Evolutionary conservation across 2,797 vertebrate genomes (phyloP), one percentile per base, ranked within the genome.

Genomic region (Cryptoprocta ferox): DNA sequence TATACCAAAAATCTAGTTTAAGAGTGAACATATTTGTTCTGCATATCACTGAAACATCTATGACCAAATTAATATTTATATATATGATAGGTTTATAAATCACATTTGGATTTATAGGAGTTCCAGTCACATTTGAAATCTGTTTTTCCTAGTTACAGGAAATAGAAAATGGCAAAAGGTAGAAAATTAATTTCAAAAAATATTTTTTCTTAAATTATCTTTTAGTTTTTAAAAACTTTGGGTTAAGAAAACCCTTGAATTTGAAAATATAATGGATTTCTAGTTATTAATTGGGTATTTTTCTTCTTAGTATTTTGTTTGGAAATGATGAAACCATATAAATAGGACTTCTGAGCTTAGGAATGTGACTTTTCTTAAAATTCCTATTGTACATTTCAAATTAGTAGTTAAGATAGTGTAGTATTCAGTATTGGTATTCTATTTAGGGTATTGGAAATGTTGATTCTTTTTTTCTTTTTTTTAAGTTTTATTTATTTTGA

Each of bases 11-110:
- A 50, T 45, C 10, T 56, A 90, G 28, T 39, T 94, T 61, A 78
- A 93, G 93, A 78, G 21, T n/a, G 7, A 93, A 2, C 11, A n/a
- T 65, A 71, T 95, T 78, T 97, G 4, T 94, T 86, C 50, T 83
- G 42, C 11, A n/a, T 45, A 24, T 48, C 32, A 65, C 6, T 26
- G 50, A 89, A 92, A 78, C 5, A 48, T 5, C 18, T 37, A 56
- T 45, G 6, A 71, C 19, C 8, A 75, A 93, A 53, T 48, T 81
- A 53, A 30, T 42, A 76, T 89, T 86, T 93, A 32, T 56, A 5
- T 19, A 21, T 79, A 75, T 7, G 26, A 28, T 15, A 45, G 7
- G 1, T 30, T 63, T 28, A 70, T 78, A 89, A 80, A 86, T 42
- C 24, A 83, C 90, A 19, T 65, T 79, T 95, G 37, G 6, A 75